Percentiles rank a stretch among this genome's conserved stretches.
Conservation (phyloP, 2,797 vertebrate genomes). For the Sebastes melanostomus region DNA sequence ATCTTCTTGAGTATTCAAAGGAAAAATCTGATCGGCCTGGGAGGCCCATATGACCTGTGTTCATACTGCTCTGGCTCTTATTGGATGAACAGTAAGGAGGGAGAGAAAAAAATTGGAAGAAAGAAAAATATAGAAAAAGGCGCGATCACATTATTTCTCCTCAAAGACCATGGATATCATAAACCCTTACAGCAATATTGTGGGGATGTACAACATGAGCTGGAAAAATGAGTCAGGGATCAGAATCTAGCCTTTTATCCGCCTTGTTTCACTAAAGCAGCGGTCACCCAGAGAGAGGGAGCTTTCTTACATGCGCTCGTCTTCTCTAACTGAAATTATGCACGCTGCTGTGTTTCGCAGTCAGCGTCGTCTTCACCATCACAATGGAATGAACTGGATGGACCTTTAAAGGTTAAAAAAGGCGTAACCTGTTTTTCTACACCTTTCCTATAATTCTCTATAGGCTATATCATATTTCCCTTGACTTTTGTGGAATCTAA, state of each 20-base stretch:
- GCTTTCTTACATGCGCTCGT: constrained; percentile 56
- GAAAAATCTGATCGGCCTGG: constrained; percentile 11
- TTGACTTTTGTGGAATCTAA: constrained; percentile 36
- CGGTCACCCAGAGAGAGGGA: constrained; percentile 67
- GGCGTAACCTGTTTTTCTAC: constrained; percentile 22
- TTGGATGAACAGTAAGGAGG: constrained; percentile 23
- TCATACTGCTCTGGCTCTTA: constrained; percentile 21
- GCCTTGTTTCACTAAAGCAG: constrained; percentile 80
- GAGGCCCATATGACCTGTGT: constrained; percentile 7
- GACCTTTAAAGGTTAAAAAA: constrained; percentile 33
- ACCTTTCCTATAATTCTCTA: constrained; percentile 10
- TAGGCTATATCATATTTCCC: constrained; percentile 6
- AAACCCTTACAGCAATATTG: constrained; percentile 71
- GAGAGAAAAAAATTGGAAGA: constrained; percentile 6
- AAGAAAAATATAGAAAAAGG: constrained; percentile 45
- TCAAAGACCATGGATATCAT: constrained; percentile 62
- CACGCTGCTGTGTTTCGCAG: constrained; percentile 44
- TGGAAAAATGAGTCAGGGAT: constrained; percentile 76
- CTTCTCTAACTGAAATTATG: constrained; percentile 51
- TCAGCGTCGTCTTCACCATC: constrained; percentile 5
- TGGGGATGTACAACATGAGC: constrained; percentile 66
- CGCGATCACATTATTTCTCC: constrained; percentile 40
- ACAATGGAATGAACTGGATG: constrained; percentile 13
- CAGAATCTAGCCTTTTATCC: constrained; percentile 76
- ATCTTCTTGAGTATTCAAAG: neutral